Conservation (phyloP, 2,888 invertebrate species). For the Julus scanicus region DNA sequence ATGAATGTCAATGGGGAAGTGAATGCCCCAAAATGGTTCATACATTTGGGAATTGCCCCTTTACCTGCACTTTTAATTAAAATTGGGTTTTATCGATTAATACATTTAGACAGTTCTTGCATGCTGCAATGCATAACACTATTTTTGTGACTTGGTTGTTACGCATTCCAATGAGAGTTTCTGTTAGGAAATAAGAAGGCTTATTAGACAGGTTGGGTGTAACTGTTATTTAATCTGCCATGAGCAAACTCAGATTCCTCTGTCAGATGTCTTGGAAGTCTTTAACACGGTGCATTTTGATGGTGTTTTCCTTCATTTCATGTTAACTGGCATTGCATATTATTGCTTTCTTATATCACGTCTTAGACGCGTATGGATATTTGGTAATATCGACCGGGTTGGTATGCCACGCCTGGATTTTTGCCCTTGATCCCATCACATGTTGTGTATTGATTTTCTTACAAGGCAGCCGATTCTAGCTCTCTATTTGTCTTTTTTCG, state of each 20-base stretch:
- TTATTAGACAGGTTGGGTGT: background rate
- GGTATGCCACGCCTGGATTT: background rate
- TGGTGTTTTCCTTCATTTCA: background rate
- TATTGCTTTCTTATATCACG: slow-evolving; percentile 6
- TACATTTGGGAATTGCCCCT: too few relatives aligned
- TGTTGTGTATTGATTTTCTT: slow-evolving; percentile 1
- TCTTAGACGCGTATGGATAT: background rate
- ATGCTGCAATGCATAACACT: too few relatives aligned
- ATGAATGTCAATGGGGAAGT: too few relatives aligned
- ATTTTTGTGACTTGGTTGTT: background rate
- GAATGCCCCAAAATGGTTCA: too few relatives aligned
- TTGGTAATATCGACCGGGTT: background rate
- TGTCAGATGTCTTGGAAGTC: background rate
- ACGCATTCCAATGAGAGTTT: background rate
- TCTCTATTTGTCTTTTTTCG: background rate
- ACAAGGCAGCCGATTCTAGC: background rate
- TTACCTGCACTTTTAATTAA: too few relatives aligned
- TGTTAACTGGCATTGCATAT: slow-evolving; percentile 3
- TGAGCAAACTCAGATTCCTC: background rate
- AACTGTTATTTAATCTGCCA: background rate
- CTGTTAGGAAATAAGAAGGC: background rate
- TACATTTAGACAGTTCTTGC: too few relatives aligned
- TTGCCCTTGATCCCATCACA: background rate
- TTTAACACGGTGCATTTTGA: background rate
- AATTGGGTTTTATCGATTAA: too few relatives aligned